Evolutionary conservation across 2,888 invertebrate species (phyloP), one percentile per base, ranked within the genome.

Genomic region (Metacarcinus magister): DNA sequence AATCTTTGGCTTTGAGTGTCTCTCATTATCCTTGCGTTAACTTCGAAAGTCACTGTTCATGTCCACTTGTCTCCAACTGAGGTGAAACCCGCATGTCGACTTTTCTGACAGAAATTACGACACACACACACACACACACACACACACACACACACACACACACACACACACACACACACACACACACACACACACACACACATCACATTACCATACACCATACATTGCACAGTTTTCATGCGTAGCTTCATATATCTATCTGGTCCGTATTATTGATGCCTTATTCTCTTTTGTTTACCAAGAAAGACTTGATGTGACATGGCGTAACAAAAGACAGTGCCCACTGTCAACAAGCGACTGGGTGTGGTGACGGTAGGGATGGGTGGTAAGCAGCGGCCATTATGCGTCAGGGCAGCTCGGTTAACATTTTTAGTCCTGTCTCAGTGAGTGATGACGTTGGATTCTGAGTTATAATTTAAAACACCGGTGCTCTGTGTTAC

Each of bases 401-500:
- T 82, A 82, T 32, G 82, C 82, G 32, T 82, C 82, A 32, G 82
- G 82, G 32, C 32, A 82, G 32, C 32, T 82, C 82, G 82, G 82
- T 82, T 82, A 82, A 32, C 28, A 82, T 32, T 82, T 82, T 82
- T 32, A 82, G 32, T 82, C 82, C 7, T 82, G 82, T 32, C 82
- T 82, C 28, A 32, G 32, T 32, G 82, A 82, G 28, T 82, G 82
- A 82, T 82, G 82, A 23, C 28, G 82, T 32, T 0, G 32, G 82
- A 82, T 82, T 32, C 82, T 7, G 28, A 82, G 82, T 82, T 82
- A 82, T 82, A 82, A 32, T 82, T 82, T 32, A 82, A 32, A 32
- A 82, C 82, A 82, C 82, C 82, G 82, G 82, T 82, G 82, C 32
- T 82, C 82, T 32, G 82, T 82, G 82, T 82, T 32, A 82, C 82